Base-by-base conservation (phyloP, 2,888 invertebrate genomes). In the Hoplodrina blanda region DNA sequence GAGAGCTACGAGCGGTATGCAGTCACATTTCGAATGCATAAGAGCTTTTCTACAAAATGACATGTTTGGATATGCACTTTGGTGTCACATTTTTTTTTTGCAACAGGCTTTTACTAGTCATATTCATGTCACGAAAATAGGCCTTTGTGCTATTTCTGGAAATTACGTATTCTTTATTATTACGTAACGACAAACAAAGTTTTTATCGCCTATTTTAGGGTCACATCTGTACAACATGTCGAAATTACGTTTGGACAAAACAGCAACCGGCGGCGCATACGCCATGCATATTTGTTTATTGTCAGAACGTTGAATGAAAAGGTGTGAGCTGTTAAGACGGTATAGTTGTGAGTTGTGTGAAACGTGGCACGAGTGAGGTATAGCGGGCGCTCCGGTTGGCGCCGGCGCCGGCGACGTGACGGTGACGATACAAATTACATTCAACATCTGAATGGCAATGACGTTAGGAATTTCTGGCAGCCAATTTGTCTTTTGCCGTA, bases 381-480 rank as follows among this genome's bases (percentile, higher is more conserved):
- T 85, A 84, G 85, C 83, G 81, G 80, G 78, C 84, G 73, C 80
- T 83, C 69, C 74, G 78, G 84, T 82, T 80, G 78, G 72, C 71
- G 73, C 62, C 79, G 73, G 67, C 69, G 54, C 72, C 64, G 60
- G 67, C 60, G 78, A 83, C 84, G 78, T 84, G 85, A 85, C 82
- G 76, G 84, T 87, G 88, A 87, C 86, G 79, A 74, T 84, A 88
- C 90, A 91, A 89, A 91, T 90, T 90, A 89, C 88, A 87, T 88
- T 89, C 87, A 88, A 81, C 82, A 81, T 78, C 84, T 89, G 89
- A 91, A 92, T 89, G 85, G 86, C 89, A 89, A 90, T 90, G 89
- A 89, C 88, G 85, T 80, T 86, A 84, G 83, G 85, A 86, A 88
- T 89, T 85, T 86, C 84, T 85, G 88, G 87, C 87, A 88, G 85